phyloP scores from a whole-genome alignment of 2,888 invertebrate genomes.

The Dioctria rufipes region DNA sequence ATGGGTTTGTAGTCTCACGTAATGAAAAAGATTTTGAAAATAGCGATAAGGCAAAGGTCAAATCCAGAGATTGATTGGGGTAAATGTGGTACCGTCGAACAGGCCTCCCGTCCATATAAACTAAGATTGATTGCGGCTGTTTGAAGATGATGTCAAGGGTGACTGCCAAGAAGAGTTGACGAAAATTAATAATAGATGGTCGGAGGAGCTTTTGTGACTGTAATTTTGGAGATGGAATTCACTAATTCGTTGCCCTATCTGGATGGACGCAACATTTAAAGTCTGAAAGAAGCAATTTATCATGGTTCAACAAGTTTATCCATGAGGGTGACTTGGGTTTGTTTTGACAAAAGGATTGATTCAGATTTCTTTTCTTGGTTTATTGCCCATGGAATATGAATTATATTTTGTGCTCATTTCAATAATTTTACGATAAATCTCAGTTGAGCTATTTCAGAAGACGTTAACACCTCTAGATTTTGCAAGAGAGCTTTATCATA shows the following conservation, averaged over 20 bases:
- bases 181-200: conserved; percentile 29
- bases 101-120: not conserved
- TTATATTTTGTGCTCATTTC: conserved; percentile 29
- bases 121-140: conserved; percentile 30
- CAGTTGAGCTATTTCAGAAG: not conserved
- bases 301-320: conserved; percentile 26
- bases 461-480: too few relatives aligned
- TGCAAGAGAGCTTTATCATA: too few relatives aligned
- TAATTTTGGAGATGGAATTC: conserved; percentile 32
- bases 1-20: conserved; percentile 5
- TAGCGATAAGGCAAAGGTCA: conserved; percentile 33
- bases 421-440: conserved; percentile 36
- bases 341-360: conserved; percentile 4
- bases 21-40: conserved; percentile 36
- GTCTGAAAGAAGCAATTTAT: conserved; percentile 3
- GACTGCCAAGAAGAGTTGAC: conserved; percentile 31
- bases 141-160: conserved; percentile 32
- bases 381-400: conserved; percentile 16
- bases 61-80: conserved; percentile 28
- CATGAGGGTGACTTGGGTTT: not conserved
- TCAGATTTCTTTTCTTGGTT: not conserved
- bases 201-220: not conserved
- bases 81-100: not conserved
- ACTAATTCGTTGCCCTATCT: not conserved
- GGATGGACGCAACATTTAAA: not conserved